phyloP scores from a whole-genome alignment of 2,797 vertebrate species.

The Melopsittacus undulatus region DNA sequence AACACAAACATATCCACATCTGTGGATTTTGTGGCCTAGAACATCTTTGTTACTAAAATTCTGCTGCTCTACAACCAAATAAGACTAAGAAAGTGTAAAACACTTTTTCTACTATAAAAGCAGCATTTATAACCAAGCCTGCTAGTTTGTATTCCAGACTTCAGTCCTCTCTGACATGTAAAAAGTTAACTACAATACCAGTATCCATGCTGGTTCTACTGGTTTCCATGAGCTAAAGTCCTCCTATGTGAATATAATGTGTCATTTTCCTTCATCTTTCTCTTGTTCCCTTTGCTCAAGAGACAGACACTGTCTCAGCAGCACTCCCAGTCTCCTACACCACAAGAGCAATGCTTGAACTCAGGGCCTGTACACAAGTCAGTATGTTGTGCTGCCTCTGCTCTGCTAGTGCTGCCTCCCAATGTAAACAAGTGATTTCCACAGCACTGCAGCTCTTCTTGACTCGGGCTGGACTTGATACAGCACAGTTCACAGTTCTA shows the following conservation, averaged over 20 bases:
- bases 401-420: neutral
- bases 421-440: neutral
- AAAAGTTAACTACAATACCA: neutral
- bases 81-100: neutral
- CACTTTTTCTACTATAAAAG: neutral
- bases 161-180: neutral
- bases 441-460: neutral
- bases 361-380: neutral
- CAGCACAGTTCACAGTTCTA: neutral
- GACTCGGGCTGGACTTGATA: neutral
- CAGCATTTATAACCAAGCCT: neutral
- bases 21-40: neutral
- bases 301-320: neutral
- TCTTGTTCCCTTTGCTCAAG: neutral
- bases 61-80: neutral
- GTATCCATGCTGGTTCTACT: neutral
- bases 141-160: neutral
- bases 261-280: neutral
- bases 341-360: neutral
- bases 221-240: neutral
- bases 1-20: neutral
- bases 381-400: neutral
- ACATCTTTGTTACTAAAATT: neutral
- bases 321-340: neutral
- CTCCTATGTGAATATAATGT: neutral